Base-by-base conservation (phyloP, 2,888 invertebrate species). In the Heteromyza rotundicornis region DNA sequence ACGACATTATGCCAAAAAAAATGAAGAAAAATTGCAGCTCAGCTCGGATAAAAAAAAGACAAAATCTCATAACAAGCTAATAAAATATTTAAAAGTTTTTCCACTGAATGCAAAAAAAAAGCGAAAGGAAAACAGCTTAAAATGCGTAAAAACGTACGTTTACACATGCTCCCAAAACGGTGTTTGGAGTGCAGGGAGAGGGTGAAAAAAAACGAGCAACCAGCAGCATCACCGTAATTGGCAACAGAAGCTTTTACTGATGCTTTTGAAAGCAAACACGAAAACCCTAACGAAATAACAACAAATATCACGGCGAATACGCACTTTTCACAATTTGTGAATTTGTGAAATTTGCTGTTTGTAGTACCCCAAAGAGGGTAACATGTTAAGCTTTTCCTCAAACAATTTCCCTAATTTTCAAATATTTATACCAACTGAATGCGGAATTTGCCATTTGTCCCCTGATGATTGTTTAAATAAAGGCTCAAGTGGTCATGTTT, bases 21-120 rank as follows among this genome's bases (percentile, higher is more conserved):
- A 53, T 36, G 35, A 53, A 49, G 23, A 60, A 62, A 64, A 66
- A 66, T 49, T 49, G 23, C 57, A 60, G 47, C 61, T 57, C 59
- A 59, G 54, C 61, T n/a, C n/a, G n/a, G n/a, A n/a, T n/a, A n/a
- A n/a, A n/a, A n/a, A n/a, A n/a, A n/a, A n/a, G n/a, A 58, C 50
- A 63, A 55, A 60, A 57, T 66, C 65, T 67, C 64, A 65, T 64
- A 69, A 68, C 61, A 59, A 69, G 62, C 64, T 68, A 59, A 68
- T 69, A 65, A 68, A 69, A 69, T 65, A 68, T 69, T 69, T 64
- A 69, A 69, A 65, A 64, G 60, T 60, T 56, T 59, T 22, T 32
- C 47, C 23, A 51, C 55, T 40, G 51, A 44, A 54, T 47, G 51
- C 27, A 50, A 47, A 53, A 24, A 51, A 57, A 54, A 62, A 51